Evolutionary conservation across 2,888 invertebrate genomes (phyloP).

Genomic region (Cerastis leucographa): DNA sequence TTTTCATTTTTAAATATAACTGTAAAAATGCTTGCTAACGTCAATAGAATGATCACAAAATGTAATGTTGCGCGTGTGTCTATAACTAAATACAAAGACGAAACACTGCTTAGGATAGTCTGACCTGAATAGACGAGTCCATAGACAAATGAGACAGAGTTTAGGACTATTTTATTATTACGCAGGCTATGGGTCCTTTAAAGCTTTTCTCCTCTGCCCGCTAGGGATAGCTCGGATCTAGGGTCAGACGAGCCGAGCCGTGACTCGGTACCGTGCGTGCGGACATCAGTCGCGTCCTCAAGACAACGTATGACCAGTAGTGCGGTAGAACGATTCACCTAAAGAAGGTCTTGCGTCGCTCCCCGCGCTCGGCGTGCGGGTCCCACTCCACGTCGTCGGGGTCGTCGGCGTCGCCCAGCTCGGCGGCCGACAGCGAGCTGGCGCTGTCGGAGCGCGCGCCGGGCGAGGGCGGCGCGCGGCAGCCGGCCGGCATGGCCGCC

Average conservation of each 20-base stretch:
- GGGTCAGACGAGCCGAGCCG: constrained; percentile 23
- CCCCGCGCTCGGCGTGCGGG: constrained; percentile 81
- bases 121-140: constrained; percentile 18
- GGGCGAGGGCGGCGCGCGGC: constrained; percentile 76
- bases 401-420: constrained; percentile 93
- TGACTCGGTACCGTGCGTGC: constrained; percentile 15
- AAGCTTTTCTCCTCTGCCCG: constrained; percentile 55
- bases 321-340: constrained; percentile 69
- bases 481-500: constrained; percentile 92
- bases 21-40: constrained; percentile 53
- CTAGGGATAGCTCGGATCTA: constrained; percentile 33
- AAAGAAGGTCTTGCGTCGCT: constrained; percentile 77
- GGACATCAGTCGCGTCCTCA: constrained; percentile 14
- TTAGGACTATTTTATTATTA: constrained; percentile 55
- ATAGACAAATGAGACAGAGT: constrained; percentile 22
- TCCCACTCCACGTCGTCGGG: constrained; percentile 97
- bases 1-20: constrained; percentile 27
- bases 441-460: constrained; percentile 63
- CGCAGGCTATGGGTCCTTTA: constrained; percentile 58
- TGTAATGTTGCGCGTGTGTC: constrained; percentile 29
- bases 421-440: constrained; percentile 79
- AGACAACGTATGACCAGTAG: constrained; percentile 29
- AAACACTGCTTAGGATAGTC: constrained; percentile 32
- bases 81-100: constrained; percentile 35
- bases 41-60: constrained; percentile 46